Base-by-base conservation (phyloP, 92 coral and sea anemone genomes). In the Epizoanthus rinbou region DNA sequence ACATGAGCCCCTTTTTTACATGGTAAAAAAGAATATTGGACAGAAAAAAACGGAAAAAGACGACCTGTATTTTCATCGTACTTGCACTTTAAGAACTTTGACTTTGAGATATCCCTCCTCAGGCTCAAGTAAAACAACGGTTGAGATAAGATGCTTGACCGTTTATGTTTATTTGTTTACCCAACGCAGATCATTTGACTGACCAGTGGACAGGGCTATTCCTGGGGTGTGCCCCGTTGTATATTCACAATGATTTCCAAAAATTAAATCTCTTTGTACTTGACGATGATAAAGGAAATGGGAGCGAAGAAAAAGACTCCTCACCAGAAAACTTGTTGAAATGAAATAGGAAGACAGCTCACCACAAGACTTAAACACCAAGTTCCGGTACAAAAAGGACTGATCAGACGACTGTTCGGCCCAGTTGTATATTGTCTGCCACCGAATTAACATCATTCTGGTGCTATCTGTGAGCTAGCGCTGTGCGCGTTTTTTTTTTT, bases 21-120 rank as follows among this genome's bases (percentile, higher is more conserved):
- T n/a, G n/a, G n/a, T 59, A 22, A 59, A 59, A 4, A 59, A 59
- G 65, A 59, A 59, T 59, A 59, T 59, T 59, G 65, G 65, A 59
- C 65, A 59, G 65, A 59, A 59, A 59, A 59, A 59, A 59, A 59
- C 22, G n/a, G 65, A 59, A 59, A 59, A 59, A 59, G 65, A 59
- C 65, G 65, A 59, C 65, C 65, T 59, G 65, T 59, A 59, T 59
- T 59, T n/a, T 59, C 65, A 59, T 59, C n/a, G n/a, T n/a, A n/a
- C n/a, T n/a, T n/a, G n/a, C n/a, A n/a, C n/a, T n/a, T n/a, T n/a
- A n/a, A n/a, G n/a, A n/a, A n/a, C n/a, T n/a, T n/a, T n/a, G n/a
- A 58, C 23, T 58, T 58, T 58, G 64, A 58, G 64, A 58, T 58
- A 3, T 5, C 64, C 60, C 60, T 10, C 64, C 64, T 58, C 64